phyloP scores from a whole-genome alignment of 2,888 invertebrate genomes.

The Slavum lentiscoides region DNA sequence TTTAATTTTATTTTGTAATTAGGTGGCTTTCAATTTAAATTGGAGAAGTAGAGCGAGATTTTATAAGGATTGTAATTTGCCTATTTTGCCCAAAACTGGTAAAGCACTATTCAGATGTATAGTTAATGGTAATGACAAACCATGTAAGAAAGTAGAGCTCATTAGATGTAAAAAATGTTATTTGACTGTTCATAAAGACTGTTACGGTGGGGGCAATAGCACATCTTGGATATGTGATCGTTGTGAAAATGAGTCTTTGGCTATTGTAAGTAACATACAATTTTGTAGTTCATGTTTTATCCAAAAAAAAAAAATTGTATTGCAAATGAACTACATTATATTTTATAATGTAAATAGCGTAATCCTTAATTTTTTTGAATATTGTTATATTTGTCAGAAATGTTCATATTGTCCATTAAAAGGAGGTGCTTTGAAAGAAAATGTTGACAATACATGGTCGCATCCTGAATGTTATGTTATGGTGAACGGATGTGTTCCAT shows the following conservation, averaged over 20 bases:
- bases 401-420: conserved; percentile 66
- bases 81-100: neutral
- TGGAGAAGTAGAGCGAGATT: conserved; percentile 13
- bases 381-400: conserved; percentile 58
- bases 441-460: conserved; percentile 68
- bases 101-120: neutral
- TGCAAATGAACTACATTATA: no score
- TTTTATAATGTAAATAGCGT: no score
- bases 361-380: neutral
- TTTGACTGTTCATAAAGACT: conserved; percentile 50
- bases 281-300: no score
- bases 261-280: conserved; percentile 36
- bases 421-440: conserved; percentile 70
- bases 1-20: neutral
- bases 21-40: conserved; percentile 29
- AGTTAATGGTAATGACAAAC: neutral
- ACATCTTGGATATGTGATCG: conserved; percentile 49
- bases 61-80: neutral
- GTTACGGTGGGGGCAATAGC: conserved; percentile 24
- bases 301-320: no score
- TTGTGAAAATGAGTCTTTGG: conserved; percentile 16
- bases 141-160: neutral
- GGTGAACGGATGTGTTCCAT: conserved; percentile 37
- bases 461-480: conserved; percentile 59
- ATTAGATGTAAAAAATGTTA: conserved; percentile 44